phyloP scores from a whole-genome alignment of 2,888 invertebrate genomes.

The Ischnura elegans region DNA sequence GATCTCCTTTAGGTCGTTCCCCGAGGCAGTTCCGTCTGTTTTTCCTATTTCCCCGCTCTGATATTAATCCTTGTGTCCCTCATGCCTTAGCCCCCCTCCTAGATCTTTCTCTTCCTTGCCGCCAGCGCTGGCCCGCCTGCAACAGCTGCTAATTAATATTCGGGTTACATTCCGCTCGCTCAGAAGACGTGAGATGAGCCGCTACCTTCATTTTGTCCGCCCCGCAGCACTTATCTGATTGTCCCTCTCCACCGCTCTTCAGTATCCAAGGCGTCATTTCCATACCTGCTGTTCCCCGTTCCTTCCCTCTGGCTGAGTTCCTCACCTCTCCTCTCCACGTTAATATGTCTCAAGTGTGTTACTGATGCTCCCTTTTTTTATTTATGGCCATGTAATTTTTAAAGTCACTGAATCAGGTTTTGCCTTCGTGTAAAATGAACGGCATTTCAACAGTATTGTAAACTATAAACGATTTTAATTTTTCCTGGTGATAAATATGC shows the following conservation, averaged over 20 bases:
- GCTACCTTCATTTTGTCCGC: background rate
- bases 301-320: background rate
- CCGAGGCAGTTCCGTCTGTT: no score
- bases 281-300: background rate
- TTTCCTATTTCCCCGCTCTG: no score
- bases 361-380: background rate
- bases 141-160: background rate
- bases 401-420: no score
- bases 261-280: background rate
- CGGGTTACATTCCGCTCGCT: background rate
- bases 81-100: background rate
- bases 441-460: no score
- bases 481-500: no score
- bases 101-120: background rate
- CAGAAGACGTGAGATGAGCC: background rate
- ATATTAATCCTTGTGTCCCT: no score
- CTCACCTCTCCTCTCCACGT: background rate
- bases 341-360: background rate
- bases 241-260: background rate
- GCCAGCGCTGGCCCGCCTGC: background rate
- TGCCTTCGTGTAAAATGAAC: no score
- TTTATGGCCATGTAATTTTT: no score
- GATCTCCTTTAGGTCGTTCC: no score
- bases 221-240: constrained; percentile 31
- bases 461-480: no score